Base-by-base conservation (phyloP, 2,888 invertebrate species). In the Lasioglossum morio region DNA sequence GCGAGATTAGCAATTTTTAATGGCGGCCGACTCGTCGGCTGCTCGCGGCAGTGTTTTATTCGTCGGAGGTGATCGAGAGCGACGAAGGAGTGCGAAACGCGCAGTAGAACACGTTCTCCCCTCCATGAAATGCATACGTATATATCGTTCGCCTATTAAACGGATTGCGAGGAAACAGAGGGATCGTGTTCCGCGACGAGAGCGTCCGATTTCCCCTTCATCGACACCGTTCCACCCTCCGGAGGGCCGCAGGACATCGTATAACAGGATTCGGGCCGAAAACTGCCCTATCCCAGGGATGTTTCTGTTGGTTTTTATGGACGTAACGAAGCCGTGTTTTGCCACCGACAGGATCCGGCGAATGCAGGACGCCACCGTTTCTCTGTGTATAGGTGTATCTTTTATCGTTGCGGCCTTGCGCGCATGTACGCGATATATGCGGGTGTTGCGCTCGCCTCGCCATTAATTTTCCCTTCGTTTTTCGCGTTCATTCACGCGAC, bases 321-420 rank as follows among this genome's bases (percentile, higher is more conserved):
- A 60, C 78, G 37, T 76, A 73, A 79, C 86, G 81, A 77, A 48
- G 23, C 14, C 53, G 43, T 30, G 78, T 16, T 16, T 40, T 27
- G 43, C 53, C 73, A 48, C 69, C 66, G 79, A 53, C 72, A 60
- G 63, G 66, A 85, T 78, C 75, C 66, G 63, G 63, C 46, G 63
- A 82, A 86, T 82, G 79, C 87, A 70, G 86, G 77, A 81, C 72
- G 69, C 53, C 72, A 63, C 53, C 30, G 30, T 2, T 16, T 34
- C 72, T 14, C 23, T 4, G 46, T 37, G 30, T 66, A 30, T 66
- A 34, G 19, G 34, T 34, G 60, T 82, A 77, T 84, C 86, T 88
- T 37, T 89, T 86, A 89, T 89, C 88, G 82, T 88, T 48, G 84
- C 89, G 89, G 84, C 89, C 88, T 89, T 89, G 89, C 84, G 86